Conservation (phyloP, 1,140 invertebrate species). For the Zaprionus capensis region DNA sequence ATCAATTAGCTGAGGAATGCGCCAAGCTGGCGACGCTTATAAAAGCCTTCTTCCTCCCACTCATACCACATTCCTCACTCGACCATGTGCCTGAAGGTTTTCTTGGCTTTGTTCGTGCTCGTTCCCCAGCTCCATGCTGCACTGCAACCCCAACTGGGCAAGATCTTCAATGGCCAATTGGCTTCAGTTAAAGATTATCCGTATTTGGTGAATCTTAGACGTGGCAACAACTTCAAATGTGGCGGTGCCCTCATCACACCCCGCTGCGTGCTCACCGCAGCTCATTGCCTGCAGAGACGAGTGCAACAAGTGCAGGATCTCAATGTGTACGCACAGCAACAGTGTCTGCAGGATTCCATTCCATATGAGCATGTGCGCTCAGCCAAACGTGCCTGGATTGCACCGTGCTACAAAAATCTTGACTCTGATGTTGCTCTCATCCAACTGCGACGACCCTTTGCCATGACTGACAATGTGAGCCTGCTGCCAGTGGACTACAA, state of each 20-base stretch:
- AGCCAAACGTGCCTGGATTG: slow-evolving; percentile 16
- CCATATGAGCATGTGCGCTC: slow-evolving; percentile 30
- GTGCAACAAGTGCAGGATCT: slow-evolving; percentile 20
- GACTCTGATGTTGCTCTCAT: slow-evolving; percentile 69
- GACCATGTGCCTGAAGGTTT: slow-evolving; percentile 27
- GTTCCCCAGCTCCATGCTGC: neutral
- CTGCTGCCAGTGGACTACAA: slow-evolving; percentile 49
- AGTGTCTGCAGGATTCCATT: slow-evolving; percentile 36
- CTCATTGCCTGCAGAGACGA: slow-evolving; percentile 58
- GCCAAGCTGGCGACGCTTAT: slow-evolving; percentile 1
- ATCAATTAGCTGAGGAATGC: slow-evolving; percentile 64
- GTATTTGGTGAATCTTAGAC: slow-evolving; percentile 62
- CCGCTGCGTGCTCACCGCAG: slow-evolving; percentile 72
- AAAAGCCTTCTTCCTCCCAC: neutral
- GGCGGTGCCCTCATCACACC: slow-evolving; percentile 64
- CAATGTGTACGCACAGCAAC: slow-evolving; percentile 54
- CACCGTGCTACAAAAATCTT: slow-evolving; percentile 25
- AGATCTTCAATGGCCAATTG: slow-evolving; percentile 50
- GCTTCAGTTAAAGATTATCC: slow-evolving; percentile 34
- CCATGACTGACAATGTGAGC: slow-evolving; percentile 23
- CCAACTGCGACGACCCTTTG: slow-evolving; percentile 41
- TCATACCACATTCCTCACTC: neutral
- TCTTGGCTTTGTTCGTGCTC: slow-evolving; percentile 7
- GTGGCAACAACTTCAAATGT: slow-evolving; percentile 41
- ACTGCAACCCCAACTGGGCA: neutral